Percentiles rank a stretch among this genome's conserved stretches.
Evolutionary conservation across 1,140 invertebrate genomes (phyloP).

Genomic region (Lasioglossum baleicum): DNA sequence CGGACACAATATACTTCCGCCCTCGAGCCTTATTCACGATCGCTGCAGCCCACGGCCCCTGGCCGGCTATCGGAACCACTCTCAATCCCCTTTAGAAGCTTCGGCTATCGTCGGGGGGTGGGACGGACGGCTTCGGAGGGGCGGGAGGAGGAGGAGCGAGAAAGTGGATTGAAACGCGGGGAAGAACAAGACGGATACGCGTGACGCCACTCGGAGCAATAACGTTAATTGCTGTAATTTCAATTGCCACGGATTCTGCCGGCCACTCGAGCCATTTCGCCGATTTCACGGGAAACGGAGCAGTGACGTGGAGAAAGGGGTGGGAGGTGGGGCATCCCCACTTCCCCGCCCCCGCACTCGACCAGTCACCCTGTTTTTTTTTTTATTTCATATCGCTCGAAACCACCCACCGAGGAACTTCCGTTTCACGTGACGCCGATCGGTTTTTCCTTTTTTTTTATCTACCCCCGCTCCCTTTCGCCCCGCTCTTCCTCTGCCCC

Average conservation of each 20-base stretch:
- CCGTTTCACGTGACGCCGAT: constrained; percentile 1
- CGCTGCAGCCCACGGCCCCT: constrained; percentile 11
- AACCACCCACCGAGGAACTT: neutral
- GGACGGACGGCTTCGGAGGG: neutral
- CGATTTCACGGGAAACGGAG: constrained; percentile 32
- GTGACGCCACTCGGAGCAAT: constrained; percentile 66
- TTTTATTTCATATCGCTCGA: constrained; percentile 3
- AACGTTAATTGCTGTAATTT: constrained; percentile 76
- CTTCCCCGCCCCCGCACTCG: too few relatives aligned
- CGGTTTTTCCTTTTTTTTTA: neutral
- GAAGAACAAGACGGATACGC: constrained; percentile 44
- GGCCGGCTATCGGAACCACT: constrained; percentile 40
- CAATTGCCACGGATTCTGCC: constrained; percentile 65
- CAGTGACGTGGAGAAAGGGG: neutral
- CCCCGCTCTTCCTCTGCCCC: too few relatives aligned
- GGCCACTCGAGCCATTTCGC: constrained; percentile 28
- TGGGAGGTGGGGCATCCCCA: too few relatives aligned
- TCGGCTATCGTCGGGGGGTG: neutral
- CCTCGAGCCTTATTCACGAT: constrained; percentile 26
- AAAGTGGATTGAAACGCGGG: constrained; percentile 43
- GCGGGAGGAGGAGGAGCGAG: constrained; percentile 17
- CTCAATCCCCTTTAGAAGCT: constrained; percentile 29
- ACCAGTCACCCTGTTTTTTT: neutral
- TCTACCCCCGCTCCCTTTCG: too few relatives aligned
- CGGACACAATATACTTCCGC: constrained; percentile 36